Evolutionary conservation across 2,797 vertebrate genomes (phyloP), one percentile per base, ranked within the genome.

Genomic region (Hephaestus fuliginosus): DNA sequence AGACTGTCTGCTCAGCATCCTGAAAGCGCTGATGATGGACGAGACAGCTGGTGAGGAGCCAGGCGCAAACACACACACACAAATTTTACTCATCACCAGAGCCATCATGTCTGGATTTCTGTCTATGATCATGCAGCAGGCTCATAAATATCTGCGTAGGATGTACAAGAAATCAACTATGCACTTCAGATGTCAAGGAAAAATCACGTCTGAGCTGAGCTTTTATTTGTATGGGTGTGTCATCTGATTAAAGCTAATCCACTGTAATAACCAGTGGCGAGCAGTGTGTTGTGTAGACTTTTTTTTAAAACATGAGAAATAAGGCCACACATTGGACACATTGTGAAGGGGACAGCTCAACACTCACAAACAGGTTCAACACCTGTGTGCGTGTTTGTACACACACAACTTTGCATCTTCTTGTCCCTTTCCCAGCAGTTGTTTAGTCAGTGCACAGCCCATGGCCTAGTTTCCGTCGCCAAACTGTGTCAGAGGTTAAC

Each of bases 21-120:
- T 68, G 58, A 68, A 39, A 77, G 70, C 72, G 75, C 51, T 9
- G 69, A 43, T 82, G 86, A 89, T 72, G 70, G 63, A 7, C 51
- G 80, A 80, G 88, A 86, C 84, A 88, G 85, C 84, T 84, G 89
- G 82, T 75, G 63, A 71, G 61, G 55, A 88, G 82, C 73, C 79
- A 85, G 43, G 7, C 61, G 15, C 43, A 67, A 5, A 57, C 48
- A 36, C 46, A 65, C 18, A 71, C 43, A 68, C 60, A 69, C 48
- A 65, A 22, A 68, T 25, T 57, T 4, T 58, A 66, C 70, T 55
- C 80, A 74, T 65, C 46, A 44, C 53, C 33, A 28, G 11, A 85
- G 62, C 52, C 55, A 78, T 13, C 6, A 46, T 61, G 48, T 7
- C 33, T 74, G 58, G 22, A 61, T 49, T 74, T 78, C 67, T 82